Evolutionary conservation across 2,113 vertebrate genomes (phyloP).

Genomic region (Seriola quinqueradiata): DNA sequence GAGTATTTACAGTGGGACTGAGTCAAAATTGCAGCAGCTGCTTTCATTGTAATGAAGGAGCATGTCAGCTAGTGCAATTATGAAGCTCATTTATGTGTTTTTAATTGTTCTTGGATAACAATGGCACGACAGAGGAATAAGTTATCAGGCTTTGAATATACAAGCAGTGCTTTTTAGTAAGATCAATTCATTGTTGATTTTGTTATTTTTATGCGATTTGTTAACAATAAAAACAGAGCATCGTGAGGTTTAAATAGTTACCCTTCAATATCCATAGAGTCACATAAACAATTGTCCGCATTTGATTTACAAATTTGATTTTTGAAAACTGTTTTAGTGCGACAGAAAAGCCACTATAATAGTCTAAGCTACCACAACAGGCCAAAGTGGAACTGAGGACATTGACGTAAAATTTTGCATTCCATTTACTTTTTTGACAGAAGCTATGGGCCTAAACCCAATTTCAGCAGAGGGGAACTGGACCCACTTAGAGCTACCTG

Average conservation of each 20-base stretch:
- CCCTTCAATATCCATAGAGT: background rate
- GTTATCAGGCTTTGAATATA: background rate
- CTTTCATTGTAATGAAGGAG: background rate
- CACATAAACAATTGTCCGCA: background rate
- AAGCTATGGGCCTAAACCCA: background rate
- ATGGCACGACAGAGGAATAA: background rate
- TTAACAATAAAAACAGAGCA: background rate
- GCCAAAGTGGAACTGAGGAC: no score
- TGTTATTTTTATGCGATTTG: background rate
- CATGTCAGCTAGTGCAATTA: background rate
- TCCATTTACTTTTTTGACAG: background rate
- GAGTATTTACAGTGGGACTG: background rate
- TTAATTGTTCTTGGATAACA: background rate
- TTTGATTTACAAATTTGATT: background rate
- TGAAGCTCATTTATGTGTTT: background rate
- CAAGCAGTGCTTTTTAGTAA: background rate
- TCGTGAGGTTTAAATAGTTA: background rate
- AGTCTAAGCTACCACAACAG: background rate
- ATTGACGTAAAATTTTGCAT: background rate
- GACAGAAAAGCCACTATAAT: background rate
- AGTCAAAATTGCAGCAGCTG: background rate
- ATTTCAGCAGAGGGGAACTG: conserved; percentile 1
- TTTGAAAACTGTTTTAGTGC: background rate
- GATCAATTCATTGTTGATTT: background rate
- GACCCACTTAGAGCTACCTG: conserved; percentile 4